A percentile compares a stretch with the other conserved stretches of the same genome.
These are phyloP conservation scores for Triops longicaudatus DNA, from an alignment of 1,140 invertebrate genomes.

Conservation along the genomic window DNA sequence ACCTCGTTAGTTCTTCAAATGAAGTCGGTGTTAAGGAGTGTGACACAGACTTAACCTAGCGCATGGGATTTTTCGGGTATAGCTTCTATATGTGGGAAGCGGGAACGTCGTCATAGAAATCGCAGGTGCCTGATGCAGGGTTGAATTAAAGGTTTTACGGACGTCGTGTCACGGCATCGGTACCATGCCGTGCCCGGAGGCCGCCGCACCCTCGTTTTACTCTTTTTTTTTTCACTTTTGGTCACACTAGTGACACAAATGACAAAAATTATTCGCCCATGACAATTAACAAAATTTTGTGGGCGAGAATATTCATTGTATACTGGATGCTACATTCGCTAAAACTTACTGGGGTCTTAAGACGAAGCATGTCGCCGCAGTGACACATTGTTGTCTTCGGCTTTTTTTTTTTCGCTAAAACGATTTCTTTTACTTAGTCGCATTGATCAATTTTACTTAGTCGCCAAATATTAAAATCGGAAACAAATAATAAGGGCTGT, in stretches of 20 bases:
- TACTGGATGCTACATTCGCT: no score
- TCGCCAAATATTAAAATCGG: no score
- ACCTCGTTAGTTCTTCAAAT: not conserved
- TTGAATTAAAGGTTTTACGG: not conserved
- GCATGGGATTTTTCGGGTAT: not conserved
- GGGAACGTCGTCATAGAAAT: slow-evolving; percentile 14
- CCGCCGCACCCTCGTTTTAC: not conserved
- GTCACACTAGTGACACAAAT: not conserved
- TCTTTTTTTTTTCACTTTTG: not conserved
- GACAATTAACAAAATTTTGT: not conserved
- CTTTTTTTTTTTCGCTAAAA: no score
- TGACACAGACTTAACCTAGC: not conserved
- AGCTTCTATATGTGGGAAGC: not conserved
- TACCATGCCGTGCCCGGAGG: slow-evolving; percentile 13
- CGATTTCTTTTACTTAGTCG: no score
- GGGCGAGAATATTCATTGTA: not conserved
- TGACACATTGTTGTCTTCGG: no score
- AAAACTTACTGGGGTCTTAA: no score
- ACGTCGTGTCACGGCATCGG: slow-evolving; percentile 5
- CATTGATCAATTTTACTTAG: no score
- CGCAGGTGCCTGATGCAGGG: slow-evolving; percentile 13
- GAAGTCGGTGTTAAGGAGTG: not conserved
- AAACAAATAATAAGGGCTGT: no score
- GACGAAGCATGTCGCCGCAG: no score
- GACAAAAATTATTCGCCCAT: not conserved